These are phyloP conservation scores for Luidia sarsii DNA, from an alignment of 53 echinoderm and acorn worm genomes.

Conservation along the genomic window DNA sequence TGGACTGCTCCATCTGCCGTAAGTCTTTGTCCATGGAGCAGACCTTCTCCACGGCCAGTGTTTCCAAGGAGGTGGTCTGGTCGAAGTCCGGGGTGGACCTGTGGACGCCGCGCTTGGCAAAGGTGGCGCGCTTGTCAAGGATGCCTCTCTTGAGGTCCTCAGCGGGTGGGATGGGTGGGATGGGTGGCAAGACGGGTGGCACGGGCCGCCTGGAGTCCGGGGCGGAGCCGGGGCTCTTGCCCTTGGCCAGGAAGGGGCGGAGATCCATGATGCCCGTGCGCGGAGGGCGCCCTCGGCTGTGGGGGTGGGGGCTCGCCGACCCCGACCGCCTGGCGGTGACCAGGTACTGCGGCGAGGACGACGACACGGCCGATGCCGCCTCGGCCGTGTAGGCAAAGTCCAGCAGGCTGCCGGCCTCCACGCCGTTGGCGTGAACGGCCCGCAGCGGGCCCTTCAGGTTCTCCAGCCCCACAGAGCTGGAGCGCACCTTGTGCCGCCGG, in stretches of 20 bases:
- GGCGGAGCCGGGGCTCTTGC: slow-evolving; percentile 17
- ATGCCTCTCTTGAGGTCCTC: slow-evolving; percentile 3
- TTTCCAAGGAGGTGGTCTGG: slow-evolving; percentile 44
- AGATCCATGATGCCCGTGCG: slow-evolving; percentile 44
- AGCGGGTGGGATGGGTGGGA: slow-evolving; percentile 43
- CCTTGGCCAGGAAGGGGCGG: slow-evolving; percentile 61
- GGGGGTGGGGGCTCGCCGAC: slow-evolving; percentile 1
- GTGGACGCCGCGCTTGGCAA: slow-evolving; percentile 28
- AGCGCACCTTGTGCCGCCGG: slow-evolving; percentile 39
- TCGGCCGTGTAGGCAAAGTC: background rate
- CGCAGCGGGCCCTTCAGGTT: slow-evolving; percentile 5
- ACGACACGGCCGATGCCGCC: background rate
- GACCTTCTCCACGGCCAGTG: slow-evolving; percentile 71
- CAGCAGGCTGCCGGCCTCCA: background rate
- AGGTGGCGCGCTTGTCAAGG: slow-evolving; percentile 7
- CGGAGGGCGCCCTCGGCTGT: background rate
- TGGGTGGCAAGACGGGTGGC: slow-evolving; percentile 75
- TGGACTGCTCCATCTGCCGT: slow-evolving; percentile 46
- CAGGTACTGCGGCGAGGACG: slow-evolving; percentile 8
- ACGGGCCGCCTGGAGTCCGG: slow-evolving; percentile 67
- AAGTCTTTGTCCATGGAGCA: slow-evolving; percentile 42
- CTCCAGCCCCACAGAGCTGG: slow-evolving; percentile 30
- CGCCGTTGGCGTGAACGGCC: slow-evolving; percentile 29
- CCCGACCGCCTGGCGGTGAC: background rate
- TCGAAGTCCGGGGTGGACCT: slow-evolving; percentile 27